Percentiles rank a stretch among this genome's conserved stretches.
Evolutionary conservation across 2,113 vertebrate genomes (phyloP).

Genomic region (Antechinus flavipes): DNA sequence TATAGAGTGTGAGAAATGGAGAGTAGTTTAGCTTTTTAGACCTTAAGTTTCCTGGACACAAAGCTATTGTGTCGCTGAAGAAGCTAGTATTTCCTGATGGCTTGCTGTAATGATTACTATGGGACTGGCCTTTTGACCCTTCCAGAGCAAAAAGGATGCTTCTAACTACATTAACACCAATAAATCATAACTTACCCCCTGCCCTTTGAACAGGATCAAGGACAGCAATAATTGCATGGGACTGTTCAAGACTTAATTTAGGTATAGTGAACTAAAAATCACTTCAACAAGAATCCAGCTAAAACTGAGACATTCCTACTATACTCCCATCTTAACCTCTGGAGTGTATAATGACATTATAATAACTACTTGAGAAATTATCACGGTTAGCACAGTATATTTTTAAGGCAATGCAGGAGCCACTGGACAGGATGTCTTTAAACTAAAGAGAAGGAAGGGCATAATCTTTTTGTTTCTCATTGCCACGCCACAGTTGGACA

Average conservation of each 20-base stretch:
- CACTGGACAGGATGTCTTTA: neutral
- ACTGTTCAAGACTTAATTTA: neutral
- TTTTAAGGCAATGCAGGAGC: neutral
- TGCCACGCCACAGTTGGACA: neutral
- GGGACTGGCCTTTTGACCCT: neutral
- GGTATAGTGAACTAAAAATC: neutral
- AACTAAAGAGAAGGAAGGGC: neutral
- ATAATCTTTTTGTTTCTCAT: neutral
- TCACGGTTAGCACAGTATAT: neutral
- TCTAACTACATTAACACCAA: neutral
- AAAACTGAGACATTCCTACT: neutral
- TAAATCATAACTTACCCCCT: constrained; percentile 1
- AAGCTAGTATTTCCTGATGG: neutral
- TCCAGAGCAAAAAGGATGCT: neutral
- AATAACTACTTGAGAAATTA: neutral
- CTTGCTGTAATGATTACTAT: neutral
- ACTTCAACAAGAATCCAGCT: neutral
- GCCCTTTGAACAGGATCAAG: neutral
- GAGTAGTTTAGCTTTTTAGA: neutral
- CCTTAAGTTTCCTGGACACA: neutral
- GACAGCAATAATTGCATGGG: neutral
- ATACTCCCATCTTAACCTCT: neutral
- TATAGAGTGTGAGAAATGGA: neutral
- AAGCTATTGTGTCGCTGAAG: neutral
- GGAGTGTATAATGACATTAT: neutral